Percentiles rank a stretch among this genome's conserved stretches.
These are phyloP conservation scores for Silurus asotus DNA, from an alignment of 2,113 vertebrate genomes.

Conservation along the genomic window DNA sequence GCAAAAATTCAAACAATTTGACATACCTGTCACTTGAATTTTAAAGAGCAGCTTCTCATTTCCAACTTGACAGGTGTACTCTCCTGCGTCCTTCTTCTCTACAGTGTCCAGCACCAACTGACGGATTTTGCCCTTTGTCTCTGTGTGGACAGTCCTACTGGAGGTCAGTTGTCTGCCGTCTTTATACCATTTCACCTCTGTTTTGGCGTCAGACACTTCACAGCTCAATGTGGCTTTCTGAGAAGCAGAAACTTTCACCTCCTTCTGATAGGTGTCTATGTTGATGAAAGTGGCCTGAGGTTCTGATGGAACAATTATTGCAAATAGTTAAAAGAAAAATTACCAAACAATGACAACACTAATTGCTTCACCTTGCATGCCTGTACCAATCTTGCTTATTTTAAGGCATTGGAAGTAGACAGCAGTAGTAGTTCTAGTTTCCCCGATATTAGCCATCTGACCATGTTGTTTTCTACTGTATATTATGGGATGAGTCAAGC, in stretches of 20 bases:
- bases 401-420: no score
- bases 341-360: neutral
- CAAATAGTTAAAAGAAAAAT: no score
- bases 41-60: slow-evolving; percentile 74
- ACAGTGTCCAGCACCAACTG: slow-evolving; percentile 64
- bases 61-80: slow-evolving; percentile 71
- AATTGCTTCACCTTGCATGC: no score
- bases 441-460: no score
- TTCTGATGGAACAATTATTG: slow-evolving; percentile 46
- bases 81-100: slow-evolving; percentile 70
- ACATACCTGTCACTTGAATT: slow-evolving; percentile 59
- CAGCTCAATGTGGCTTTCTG: slow-evolving; percentile 67
- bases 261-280: slow-evolving; percentile 75
- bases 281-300: slow-evolving; percentile 67
- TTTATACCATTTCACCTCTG: slow-evolving; percentile 74
- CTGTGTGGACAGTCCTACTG: slow-evolving; percentile 63
- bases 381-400: no score
- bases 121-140: slow-evolving; percentile 59
- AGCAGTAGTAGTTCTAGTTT: no score
- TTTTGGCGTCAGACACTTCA: slow-evolving; percentile 66
- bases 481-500: no score
- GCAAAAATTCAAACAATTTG: neutral
- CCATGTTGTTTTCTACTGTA: no score
- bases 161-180: slow-evolving; percentile 65
- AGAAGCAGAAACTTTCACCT: slow-evolving; percentile 64